Base-by-base conservation (phyloP, 2,797 vertebrate species). In the Staurois parvus region DNA sequence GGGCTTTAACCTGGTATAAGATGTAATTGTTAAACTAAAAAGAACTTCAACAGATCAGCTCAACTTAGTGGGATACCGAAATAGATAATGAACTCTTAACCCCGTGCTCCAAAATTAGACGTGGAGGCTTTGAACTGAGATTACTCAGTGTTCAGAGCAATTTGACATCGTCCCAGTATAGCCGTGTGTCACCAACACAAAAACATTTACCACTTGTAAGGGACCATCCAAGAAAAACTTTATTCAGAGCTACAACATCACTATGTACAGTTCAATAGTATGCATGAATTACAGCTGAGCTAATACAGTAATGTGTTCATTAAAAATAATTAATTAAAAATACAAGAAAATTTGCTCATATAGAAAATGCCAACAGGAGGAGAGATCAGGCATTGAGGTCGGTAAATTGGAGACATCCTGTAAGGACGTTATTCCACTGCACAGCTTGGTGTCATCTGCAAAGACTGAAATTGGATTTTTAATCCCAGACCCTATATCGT, bases 1-100 rank as follows among this genome's bases (percentile, higher is more conserved):
- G 2, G 4, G 7, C 26, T 28, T 10, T 48, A 19, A 28, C 40
- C 40, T 4, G 17, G n/a, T 24, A 45, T 2, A 29, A 67, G 21
- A 32, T 4, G 34, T 0, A 40, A 40, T 45, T 73, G n/a, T 34
- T 28, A 68, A 48, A 34, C 3, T 59, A 59, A 59, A 56, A 59
- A 59, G 19, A 21, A 59, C 56, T 52, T 52, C 26, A 62, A 40
- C n/a, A 42, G 19, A 73, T 73, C 34, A 52, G 48, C 26, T 77
- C 67, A 32, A n/a, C 56, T 29, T 21, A 62, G 29, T 37, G 59
- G 9, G 37, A 40, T 24, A 32, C 70, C 42, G 42, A 72, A 85
- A 85, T 85, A 85, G 76, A 80, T 66, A 19, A 5, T 52, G 48
- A 52, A 52, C 48, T 52, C 48, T 69, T 85, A n/a, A 79, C 76